phyloP scores from a whole-genome alignment of 2,113 vertebrate species.

The Callithrix jacchus region DNA sequence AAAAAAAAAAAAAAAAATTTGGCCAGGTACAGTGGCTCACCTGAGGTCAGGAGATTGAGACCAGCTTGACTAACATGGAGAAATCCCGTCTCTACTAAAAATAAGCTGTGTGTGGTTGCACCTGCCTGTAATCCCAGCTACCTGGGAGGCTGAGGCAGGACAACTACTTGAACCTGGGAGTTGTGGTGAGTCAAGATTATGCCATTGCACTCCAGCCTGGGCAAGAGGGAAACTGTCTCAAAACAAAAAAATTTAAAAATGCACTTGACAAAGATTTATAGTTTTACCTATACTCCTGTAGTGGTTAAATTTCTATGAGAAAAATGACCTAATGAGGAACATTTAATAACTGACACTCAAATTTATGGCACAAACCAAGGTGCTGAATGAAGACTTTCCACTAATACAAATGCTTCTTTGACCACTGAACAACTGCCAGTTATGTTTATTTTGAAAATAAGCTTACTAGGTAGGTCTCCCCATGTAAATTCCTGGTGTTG shows the following conservation, averaged over 20 bases:
- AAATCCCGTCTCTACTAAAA: no score
- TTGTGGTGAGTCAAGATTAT: no score
- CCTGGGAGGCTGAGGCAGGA: no score
- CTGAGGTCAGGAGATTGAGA: no score
- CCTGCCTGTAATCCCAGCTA: no score
- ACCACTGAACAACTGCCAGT: neutral
- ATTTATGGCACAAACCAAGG: neutral
- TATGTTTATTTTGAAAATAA: neutral
- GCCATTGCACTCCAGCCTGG: no score
- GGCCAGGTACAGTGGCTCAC: no score
- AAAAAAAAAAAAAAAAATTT: neutral
- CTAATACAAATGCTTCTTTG: neutral
- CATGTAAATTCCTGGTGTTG: constrained; percentile 98
- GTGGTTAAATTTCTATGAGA: neutral
- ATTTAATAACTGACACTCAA: neutral
- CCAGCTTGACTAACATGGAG: no score
- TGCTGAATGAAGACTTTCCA: neutral
- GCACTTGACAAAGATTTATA: neutral
- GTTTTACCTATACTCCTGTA: neutral
- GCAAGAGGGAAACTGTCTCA: no score
- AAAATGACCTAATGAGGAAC: neutral
- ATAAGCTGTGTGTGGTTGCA: no score
- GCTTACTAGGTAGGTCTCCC: constrained; percentile 97
- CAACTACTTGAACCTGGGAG: no score
- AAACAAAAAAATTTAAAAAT: neutral